phyloP scores from a whole-genome alignment of 1,140 invertebrate species.

The Aphaenogaster floridana region DNA sequence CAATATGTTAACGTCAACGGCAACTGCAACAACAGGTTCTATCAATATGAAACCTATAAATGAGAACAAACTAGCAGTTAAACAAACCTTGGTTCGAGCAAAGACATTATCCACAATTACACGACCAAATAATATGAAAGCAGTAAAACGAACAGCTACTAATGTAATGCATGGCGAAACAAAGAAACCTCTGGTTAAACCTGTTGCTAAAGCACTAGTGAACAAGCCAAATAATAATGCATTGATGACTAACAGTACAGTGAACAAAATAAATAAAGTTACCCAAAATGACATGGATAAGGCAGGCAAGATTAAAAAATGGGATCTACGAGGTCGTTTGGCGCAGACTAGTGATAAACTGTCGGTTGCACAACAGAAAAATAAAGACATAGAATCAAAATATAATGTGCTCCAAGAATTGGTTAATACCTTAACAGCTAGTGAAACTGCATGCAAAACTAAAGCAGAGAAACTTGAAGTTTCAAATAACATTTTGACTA shows the following conservation, averaged over 20 bases:
- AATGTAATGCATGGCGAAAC: constrained; percentile 58
- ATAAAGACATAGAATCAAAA: constrained; percentile 87
- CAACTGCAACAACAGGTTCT: constrained; percentile 8
- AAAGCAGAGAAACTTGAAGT: constrained; percentile 83
- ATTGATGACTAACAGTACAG: constrained; percentile 42
- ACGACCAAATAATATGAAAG: constrained; percentile 60
- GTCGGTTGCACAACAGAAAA: constrained; percentile 86
- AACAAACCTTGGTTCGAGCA: constrained; percentile 70
- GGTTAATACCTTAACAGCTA: constrained; percentile 82
- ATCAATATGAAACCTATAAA: constrained; percentile 62
- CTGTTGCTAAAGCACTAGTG: constrained; percentile 53
- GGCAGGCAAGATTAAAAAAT: constrained; percentile 72
- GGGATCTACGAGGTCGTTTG: constrained; percentile 82
- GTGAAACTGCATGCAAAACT: constrained; percentile 68
- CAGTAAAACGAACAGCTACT: constrained; percentile 78
- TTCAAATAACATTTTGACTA: constrained; percentile 61
- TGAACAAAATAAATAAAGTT: constrained; percentile 37
- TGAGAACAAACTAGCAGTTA: constrained; percentile 79
- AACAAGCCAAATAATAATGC: constrained; percentile 1
- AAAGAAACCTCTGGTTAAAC: constrained; percentile 76
- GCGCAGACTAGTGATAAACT: constrained; percentile 77
- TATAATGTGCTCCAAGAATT: constrained; percentile 87
- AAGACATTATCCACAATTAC: constrained; percentile 75
- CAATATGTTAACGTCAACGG: background rate
- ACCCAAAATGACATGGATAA: constrained; percentile 57